phyloP scores from a whole-genome alignment of 2,888 invertebrate species.

The Andrena dorsata region DNA sequence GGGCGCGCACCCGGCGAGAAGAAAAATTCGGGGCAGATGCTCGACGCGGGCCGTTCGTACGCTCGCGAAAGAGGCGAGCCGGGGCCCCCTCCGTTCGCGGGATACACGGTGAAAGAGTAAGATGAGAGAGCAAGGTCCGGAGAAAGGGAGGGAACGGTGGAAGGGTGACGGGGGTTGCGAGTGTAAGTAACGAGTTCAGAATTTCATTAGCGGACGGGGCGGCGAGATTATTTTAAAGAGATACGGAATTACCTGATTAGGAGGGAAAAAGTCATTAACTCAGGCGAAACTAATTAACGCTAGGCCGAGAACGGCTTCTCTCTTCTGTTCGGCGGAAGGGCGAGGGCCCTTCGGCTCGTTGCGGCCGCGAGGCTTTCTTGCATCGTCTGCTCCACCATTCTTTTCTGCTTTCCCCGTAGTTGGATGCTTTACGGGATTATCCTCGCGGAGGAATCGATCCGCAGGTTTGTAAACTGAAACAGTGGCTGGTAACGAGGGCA shows the following conservation, averaged over 20 bases:
- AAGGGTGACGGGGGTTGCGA: conserved; percentile 71
- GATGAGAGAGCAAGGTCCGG: neutral
- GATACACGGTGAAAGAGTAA: conserved; percentile 1
- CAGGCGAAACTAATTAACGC: conserved; percentile 85
- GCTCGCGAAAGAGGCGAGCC: neutral
- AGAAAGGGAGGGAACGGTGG: conserved; percentile 9
- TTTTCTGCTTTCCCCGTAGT: conserved; percentile 39
- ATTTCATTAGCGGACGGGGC: conserved; percentile 85
- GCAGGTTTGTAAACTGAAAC: conserved; percentile 24
- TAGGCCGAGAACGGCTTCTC: conserved; percentile 73
- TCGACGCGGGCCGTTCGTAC: conserved; percentile 12
- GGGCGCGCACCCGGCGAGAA: conserved; percentile 37
- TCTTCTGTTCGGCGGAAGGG: conserved; percentile 30
- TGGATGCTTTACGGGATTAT: conserved; percentile 49
- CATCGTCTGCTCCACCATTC: conserved; percentile 51
- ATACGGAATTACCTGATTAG: conserved; percentile 86
- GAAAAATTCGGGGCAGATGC: conserved; percentile 68
- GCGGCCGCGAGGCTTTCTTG: conserved; percentile 56
- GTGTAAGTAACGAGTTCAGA: conserved; percentile 85
- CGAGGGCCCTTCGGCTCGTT: conserved; percentile 51
- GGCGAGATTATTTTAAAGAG: conserved; percentile 86
- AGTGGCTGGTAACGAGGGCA: neutral
- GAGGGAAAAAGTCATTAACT: conserved; percentile 85
- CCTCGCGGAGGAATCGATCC: conserved; percentile 56
- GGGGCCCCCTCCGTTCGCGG: conserved; percentile 30